A percentile compares a stretch with the other conserved stretches of the same genome.
These are phyloP conservation scores for Tyria jacobaeae DNA, from an alignment of 2,888 invertebrate genomes.

Conservation along the genomic window DNA sequence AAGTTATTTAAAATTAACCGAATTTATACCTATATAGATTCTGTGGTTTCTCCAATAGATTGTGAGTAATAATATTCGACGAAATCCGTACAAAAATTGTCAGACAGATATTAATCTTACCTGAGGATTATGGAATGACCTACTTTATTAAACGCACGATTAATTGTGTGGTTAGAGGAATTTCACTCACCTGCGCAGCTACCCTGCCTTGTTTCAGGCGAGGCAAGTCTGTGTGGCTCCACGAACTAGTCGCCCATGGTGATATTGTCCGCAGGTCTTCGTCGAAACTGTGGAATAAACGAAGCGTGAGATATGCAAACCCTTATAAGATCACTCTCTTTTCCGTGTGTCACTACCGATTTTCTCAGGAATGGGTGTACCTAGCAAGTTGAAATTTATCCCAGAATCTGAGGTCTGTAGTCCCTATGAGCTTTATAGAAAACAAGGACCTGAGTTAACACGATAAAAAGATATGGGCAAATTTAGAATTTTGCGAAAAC, in stretches of 20 bases:
- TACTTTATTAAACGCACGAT: slow-evolving; percentile 44
- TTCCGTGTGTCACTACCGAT: too few relatives aligned
- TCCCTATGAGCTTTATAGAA: too few relatives aligned
- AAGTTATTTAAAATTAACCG: not conserved
- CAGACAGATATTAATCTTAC: slow-evolving; percentile 38
- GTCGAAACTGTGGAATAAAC: slow-evolving; percentile 78
- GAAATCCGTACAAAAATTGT: slow-evolving; percentile 6
- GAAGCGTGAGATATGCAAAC: not conserved
- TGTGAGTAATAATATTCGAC: slow-evolving; percentile 1
- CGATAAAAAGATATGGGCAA: too few relatives aligned
- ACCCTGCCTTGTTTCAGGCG: slow-evolving; percentile 91
- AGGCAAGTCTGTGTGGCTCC: slow-evolving; percentile 93
- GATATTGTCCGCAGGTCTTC: slow-evolving; percentile 89
- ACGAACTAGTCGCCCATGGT: slow-evolving; percentile 91
- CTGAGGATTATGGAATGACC: slow-evolving; percentile 46
- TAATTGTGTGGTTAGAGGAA: slow-evolving; percentile 46
- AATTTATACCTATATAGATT: too few relatives aligned
- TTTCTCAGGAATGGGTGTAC: too few relatives aligned
- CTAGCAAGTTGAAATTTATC: too few relatives aligned
- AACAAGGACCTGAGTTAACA: too few relatives aligned
- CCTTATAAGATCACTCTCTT: too few relatives aligned
- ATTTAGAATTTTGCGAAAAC: too few relatives aligned
- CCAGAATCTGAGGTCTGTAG: too few relatives aligned
- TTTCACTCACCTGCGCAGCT: slow-evolving; percentile 69
- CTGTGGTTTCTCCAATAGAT: too few relatives aligned